Base-by-base conservation (phyloP, 2,888 invertebrate species). In the Lysandra bellargus region DNA sequence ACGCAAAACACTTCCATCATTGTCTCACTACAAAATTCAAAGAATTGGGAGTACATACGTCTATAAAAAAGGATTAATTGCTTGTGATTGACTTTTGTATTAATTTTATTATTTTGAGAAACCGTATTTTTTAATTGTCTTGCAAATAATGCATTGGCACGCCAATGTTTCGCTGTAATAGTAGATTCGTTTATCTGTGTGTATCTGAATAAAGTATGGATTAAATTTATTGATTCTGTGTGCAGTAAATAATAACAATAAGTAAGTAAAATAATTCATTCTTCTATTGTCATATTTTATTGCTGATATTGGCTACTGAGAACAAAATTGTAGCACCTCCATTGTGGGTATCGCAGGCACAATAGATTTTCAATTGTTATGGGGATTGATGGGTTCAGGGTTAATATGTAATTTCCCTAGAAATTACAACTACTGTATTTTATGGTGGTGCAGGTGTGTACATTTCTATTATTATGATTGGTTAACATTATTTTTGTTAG, bases 1-100 rank as follows among this genome's bases (percentile, higher is more conserved):
- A 84, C 83, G 82, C 80, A 74, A 81, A 79, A 82, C 78, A 82
- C 83, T 83, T 82, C 83, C 82, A 80, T 78, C 79, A 79, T 80
- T 83, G 80, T 81, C 82, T 81, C 76, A 81, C 74, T 79, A 76
- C 78, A 80, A 81, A 81, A 80, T 81, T 80, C 73, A 64, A 73
- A 64, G 80, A 81, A 82, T 74, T 74, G 78, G 77, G 14, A 82
- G 61, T 75, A 80, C 49, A 4, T 74, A 80, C 49, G 17, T 57
- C 57, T 57, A 1, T 57, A 57, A 17, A 57, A 57, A 81, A 80
- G 80, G 57, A 75, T 79, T 23, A 23, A 23, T 79, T 44, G 79
- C 74, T 75, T 79, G 44, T 5, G 49, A 44, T 79, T 73, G 33
- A 17, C 23, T 53, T 53, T 76, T 6, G 37, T 79, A n/a, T 49